Base-by-base conservation (phyloP, 2,888 invertebrate genomes). In the Hydrotaea cyrtoneurina region DNA sequence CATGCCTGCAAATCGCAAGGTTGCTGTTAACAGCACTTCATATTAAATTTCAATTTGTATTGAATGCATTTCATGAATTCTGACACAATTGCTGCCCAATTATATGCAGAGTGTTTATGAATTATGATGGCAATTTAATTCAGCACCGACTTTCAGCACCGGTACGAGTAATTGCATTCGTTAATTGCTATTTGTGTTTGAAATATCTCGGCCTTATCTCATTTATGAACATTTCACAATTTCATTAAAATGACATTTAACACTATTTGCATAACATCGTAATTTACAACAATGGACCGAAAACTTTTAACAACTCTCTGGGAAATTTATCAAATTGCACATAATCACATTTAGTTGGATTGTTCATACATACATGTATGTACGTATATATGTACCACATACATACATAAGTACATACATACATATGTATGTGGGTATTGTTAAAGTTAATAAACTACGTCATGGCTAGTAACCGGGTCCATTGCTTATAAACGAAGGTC, bases 161-260 rank as follows among this genome's bases (percentile, higher is more conserved):
- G 19, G 19, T 10, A 46, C 23, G 43, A 69, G 69, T 69, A 69
- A 43, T 69, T 69, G 46, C 69, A 69, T 69, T 69, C 43, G 43
- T 46, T 69, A 69, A 69, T 46, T 69, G 43, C 39, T 23, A 69
- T 69, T 69, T 69, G 69, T 69, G 21, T 43, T 69, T 46, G 43
- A 19, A 23, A 46, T 69, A 69, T 69, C 69, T 46, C 46, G 15
- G 21, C 19, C 46, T 69, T 39, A 69, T 43, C 43, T 69, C 39
- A 69, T 46, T 46, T 43, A 69, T 69, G 46, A 23, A 15, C 46
- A 46, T 69, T 69, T 69, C 69, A 69, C 69, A 69, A 69, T 69
- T 69, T 69, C 69, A 69, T 69, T 69, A 69, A 43, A 69, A 69
- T 69, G 69, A 46, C 69, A 69, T 69, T 46, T 69, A 69, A 69